Evolutionary conservation across 2,888 invertebrate genomes (phyloP), one percentile per base, ranked within the genome.

Genomic region (Seladonia tumulorum): DNA sequence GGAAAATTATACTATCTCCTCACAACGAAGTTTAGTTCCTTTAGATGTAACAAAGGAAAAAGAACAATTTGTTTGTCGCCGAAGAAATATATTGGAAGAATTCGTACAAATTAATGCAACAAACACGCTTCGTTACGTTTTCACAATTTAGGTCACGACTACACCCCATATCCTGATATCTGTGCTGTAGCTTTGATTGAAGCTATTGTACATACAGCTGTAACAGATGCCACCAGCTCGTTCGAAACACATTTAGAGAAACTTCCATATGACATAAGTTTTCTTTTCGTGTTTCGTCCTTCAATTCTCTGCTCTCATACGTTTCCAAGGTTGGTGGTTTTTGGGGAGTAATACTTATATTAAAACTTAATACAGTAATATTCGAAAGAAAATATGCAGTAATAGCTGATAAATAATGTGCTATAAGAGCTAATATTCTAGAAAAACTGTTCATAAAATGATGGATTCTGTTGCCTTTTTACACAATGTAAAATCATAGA

Each of bases 241-340:
- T 80, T 66, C 57, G 29, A 35, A 74, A 80, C 74, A 76, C 70
- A 72, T 75, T 81, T 42, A 42, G 14, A 42, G 74, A 72, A 80
- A 80, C 68, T 86, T 84, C 25, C 29, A 72, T 60, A 85, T 75
- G 71, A 79, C 57, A 53, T 63, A 85, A 82, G 71, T 82, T 85
- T 47, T 14, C 25, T 66, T 29, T 22, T 35, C 29, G 16, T 5
- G 7, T 81, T 18, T 12, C 0, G 8, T 42, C 8, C 29, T 49
- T 47, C 47, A 70, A 25, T 35, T 35, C 25, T 49, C 12, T 12
- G 39, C 22, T n/a, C 22, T 68, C 10, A 39, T 68, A 68, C 12
- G 12, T 22, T 68, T 68, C 12, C n/a, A 68, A 39, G n/a, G 42
- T 22, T 22, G 12, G n/a, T 14, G n/a, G 12, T 14, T 42, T 12